Percentiles rank a stretch among this genome's conserved stretches.
phyloP scores from a whole-genome alignment of 37 sponge, comb jelly and placozoan genomes.

The Petrosia ficiformis region DNA sequence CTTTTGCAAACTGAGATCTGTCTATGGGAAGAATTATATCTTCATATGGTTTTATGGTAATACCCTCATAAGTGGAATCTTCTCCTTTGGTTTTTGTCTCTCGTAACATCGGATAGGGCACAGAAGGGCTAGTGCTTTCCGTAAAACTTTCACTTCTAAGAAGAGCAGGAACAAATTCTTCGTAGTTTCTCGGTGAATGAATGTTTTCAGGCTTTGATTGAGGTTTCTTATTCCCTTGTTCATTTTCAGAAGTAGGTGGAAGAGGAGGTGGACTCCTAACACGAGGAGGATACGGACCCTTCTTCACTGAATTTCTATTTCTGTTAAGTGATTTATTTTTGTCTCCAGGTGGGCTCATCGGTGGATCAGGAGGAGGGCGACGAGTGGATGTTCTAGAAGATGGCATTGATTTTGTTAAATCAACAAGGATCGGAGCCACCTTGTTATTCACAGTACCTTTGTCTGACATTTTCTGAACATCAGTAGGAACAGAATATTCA shows the following conservation, averaged over 20 bases:
- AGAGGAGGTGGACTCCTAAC: background rate
- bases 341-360: background rate
- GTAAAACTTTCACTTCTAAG: background rate
- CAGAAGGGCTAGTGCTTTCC: background rate
- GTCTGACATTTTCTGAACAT: too few relatives aligned
- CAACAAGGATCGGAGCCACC: too few relatives aligned
- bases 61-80: background rate
- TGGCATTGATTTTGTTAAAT: background rate
- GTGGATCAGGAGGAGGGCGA: conserved; percentile 2
- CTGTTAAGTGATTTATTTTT: background rate
- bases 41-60: background rate
- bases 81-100: too few relatives aligned
- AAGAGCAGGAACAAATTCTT: conserved; percentile 1
- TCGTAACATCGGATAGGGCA: background rate
- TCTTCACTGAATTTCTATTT: background rate
- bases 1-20: too few relatives aligned
- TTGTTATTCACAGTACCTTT: too few relatives aligned
- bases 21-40: too few relatives aligned
- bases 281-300: conserved; percentile 1
- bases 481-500: too few relatives aligned
- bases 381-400: background rate
- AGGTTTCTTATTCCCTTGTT: background rate
- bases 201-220: background rate
- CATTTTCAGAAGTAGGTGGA: background rate
- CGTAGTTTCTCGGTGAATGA: background rate